phyloP scores from a whole-genome alignment of 2,113 vertebrate species.

The Ramphastos sulfuratus region DNA sequence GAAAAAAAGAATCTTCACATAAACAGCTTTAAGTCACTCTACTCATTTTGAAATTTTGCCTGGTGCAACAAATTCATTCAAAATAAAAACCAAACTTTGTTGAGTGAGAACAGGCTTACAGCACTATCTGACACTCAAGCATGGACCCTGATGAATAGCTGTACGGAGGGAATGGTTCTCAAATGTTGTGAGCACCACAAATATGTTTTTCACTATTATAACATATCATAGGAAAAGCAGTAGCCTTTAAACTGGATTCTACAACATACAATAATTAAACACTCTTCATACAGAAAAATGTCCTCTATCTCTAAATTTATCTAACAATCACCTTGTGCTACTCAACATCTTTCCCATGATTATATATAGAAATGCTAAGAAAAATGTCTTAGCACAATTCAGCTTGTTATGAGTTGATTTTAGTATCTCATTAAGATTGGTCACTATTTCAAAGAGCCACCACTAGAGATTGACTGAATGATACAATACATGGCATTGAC shows the following conservation, averaged over 20 bases:
- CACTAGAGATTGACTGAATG: background rate
- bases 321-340: conserved; percentile 1
- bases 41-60: conserved; percentile 30
- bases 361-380: conserved; percentile 7
- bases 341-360: conserved; percentile 8
- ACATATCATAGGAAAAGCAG: background rate
- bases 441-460: conserved; percentile 37
- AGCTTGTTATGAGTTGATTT: conserved; percentile 7
- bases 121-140: conserved; percentile 1
- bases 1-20: background rate
- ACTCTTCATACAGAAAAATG: background rate
- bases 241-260: background rate
- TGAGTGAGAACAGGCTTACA: conserved; percentile 25
- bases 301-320: conserved; percentile 24
- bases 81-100: conserved; percentile 29
- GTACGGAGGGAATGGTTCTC: background rate
- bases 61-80: conserved; percentile 23
- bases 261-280: conserved; percentile 32
- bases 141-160: background rate
- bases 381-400: conserved; percentile 19
- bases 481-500: conserved; percentile 1
- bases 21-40: background rate
- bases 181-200: conserved; percentile 20
- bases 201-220: background rate
- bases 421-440: conserved; percentile 25